Evolutionary conservation across 2,888 invertebrate species (phyloP), one percentile per base, ranked within the genome.

Genomic region (Argyresthia goedartella): DNA sequence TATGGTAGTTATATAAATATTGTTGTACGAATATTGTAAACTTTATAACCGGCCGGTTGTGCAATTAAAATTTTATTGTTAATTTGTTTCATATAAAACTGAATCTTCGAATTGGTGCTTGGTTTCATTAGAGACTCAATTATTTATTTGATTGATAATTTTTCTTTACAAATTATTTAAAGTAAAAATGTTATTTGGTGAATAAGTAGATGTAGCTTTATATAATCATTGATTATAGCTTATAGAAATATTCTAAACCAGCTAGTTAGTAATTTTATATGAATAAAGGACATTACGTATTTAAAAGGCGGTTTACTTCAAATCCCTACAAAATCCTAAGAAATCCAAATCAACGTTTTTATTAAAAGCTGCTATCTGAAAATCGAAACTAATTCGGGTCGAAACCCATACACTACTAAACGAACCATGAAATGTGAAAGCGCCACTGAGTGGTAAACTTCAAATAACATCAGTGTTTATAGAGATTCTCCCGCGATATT

Each of bases 1-100:
- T n/a, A 2, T 46, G 25, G 25, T 25, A 25, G 25, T 2, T 25
- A 25, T 25, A 25, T 25, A 2, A 25, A 25, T 25, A 25, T 25
- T 25, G 25, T 25, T 25, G 25, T 25, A 55, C 39, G 36, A 48
- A 54, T 52, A 49, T 54, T 45, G 50, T 53, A 54, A 42, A 33
- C 7, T 44, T 70, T 67, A 65, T 66, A 61, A 66, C 72, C 76
- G 85, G 85, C 85, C 85, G 85, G 85, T 80, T 76, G 85, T 86
- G 85, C 85, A 86, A 86, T 86, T 65, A 70, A 74, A 68, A 57
- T 61, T 67, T 67, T 55, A 44, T 52, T 51, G 51, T 54, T 66
- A 56, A 45, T 52, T 52, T 53, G 54, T 53, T 64, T 65, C 14
- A 65, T 65, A 64, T 58, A 55, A 54, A 51, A 50, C 52, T 53